These are phyloP conservation scores for Diachrysia chrysitis DNA, from an alignment of 2,888 invertebrate species.

Conservation along the genomic window DNA sequence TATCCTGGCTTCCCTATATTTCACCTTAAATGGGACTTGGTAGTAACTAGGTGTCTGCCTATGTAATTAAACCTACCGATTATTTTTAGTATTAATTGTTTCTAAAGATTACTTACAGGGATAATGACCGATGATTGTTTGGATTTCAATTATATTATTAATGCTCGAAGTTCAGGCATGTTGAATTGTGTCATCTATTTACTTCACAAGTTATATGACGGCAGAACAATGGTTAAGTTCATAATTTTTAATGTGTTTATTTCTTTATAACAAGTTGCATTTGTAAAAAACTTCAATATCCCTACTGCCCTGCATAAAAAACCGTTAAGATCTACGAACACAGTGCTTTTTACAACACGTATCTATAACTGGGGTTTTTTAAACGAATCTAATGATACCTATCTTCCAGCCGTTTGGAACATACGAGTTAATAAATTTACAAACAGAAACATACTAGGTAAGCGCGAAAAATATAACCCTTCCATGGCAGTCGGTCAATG, in stretches of 20 bases:
- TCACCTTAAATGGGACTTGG: slow-evolving; percentile 54
- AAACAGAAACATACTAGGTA: no score
- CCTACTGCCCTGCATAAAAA: no score
- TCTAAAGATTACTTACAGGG: slow-evolving; percentile 13
- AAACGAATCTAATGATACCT: no score
- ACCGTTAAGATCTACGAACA: no score
- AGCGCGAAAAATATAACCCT: no score
- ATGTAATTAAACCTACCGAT: slow-evolving; percentile 63
- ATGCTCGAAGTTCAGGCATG: slow-evolving; percentile 1
- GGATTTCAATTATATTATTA: neutral
- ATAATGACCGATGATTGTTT: neutral
- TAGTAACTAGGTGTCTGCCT: slow-evolving; percentile 25
- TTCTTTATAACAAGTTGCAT: neutral
- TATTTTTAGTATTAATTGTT: slow-evolving; percentile 55
- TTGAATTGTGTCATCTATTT: neutral
- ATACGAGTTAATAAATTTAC: no score
- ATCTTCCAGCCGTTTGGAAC: no score
- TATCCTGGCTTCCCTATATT: slow-evolving; percentile 67
- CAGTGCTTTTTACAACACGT: no score
- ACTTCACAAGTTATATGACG: neutral
- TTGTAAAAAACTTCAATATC: no score
- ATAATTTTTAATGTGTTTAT: neutral
- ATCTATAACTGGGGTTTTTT: no score
- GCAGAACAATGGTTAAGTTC: neutral
- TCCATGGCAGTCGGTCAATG: no score